Evolutionary conservation across 1,140 invertebrate genomes (phyloP), one percentile per base, ranked within the genome.

Genomic region (Cotesia glomerata): DNA sequence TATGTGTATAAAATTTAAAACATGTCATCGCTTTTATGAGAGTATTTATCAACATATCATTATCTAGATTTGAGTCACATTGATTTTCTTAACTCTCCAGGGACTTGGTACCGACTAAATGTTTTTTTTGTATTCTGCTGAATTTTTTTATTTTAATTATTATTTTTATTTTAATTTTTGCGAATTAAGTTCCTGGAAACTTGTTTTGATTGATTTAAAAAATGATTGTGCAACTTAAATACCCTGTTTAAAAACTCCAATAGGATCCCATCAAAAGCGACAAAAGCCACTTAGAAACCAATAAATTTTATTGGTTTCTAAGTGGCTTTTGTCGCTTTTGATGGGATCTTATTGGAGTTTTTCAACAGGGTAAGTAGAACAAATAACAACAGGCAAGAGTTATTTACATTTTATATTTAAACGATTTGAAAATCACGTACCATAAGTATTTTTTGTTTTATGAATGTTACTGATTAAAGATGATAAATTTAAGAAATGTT

Each of bases 371-470:
- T 18, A 0, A 18, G 18, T 18, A 16, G 73, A 79, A 79, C 77
- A 80, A 82, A 81, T 79, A 78, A 79, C 76, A 77, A 80, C 81
- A 79, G 77, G 80, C 54, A 77, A 77, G 72, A 74, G 61, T 74
- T 75, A 73, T 77, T 76, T 64, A 67, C 56, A 45, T 73, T 79
- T 78, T 73, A 65, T 72, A 36, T 39, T 75, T 77, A 77, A 70
- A 61, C 34, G 56, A 58, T 62, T 35, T 65, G 49, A 36, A 67
- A n/a, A 14, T 67, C 14, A 26, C 63, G n/a, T n/a, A n/a, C n/a
- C 14, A 63, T 64, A 51, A 35, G 49, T 52, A 45, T 67, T 67
- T 63, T 35, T 70, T 45, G 11, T 65, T 69, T 69, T 11, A 16
- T 59, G 5, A 66, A 58, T 5, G 13, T 58, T 39, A 39, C 9